phyloP scores from a whole-genome alignment of 2,888 invertebrate genomes.

The Abrostola triplasia region DNA sequence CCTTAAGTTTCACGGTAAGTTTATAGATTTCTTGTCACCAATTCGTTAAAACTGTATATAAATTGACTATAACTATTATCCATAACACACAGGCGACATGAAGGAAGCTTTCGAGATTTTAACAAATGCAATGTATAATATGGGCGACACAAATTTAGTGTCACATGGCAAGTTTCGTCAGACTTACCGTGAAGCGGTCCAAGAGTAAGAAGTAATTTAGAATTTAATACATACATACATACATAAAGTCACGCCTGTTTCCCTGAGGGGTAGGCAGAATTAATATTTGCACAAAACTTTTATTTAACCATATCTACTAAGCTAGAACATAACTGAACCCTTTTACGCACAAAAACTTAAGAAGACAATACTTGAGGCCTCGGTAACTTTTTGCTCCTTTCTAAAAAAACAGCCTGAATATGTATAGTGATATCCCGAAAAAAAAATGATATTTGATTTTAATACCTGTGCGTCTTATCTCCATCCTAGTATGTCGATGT shows the following conservation, averaged over 20 bases:
- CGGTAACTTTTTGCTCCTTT: too few species aligned
- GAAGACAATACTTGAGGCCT: too few species aligned
- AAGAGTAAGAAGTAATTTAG: slow-evolving; percentile 65
- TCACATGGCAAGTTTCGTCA: slow-evolving; percentile 72
- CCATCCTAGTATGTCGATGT: too few species aligned
- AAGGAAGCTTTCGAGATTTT: slow-evolving; percentile 72
- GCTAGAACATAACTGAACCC: too few species aligned
- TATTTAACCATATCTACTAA: neutral
- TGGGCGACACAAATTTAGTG: slow-evolving; percentile 66
- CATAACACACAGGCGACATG: slow-evolving; percentile 69
- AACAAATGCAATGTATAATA: slow-evolving; percentile 72
- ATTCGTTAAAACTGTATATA: neutral
- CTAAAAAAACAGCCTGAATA: too few species aligned
- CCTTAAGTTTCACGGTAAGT: slow-evolving; percentile 71
- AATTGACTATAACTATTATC: neutral
- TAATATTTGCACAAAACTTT: too few species aligned
- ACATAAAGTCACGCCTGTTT: too few species aligned
- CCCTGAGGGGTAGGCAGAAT: too few species aligned
- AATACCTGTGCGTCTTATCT: too few species aligned
- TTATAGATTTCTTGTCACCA: neutral
- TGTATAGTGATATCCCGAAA: too few species aligned
- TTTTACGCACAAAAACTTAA: neutral
- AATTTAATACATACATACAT: too few species aligned
- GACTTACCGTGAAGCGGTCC: slow-evolving; percentile 68
- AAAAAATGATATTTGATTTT: too few species aligned